Evolutionary conservation across 2,113 vertebrate species (phyloP), one percentile per base, ranked within the genome.

Genomic region (Chrysochloris asiatica): DNA sequence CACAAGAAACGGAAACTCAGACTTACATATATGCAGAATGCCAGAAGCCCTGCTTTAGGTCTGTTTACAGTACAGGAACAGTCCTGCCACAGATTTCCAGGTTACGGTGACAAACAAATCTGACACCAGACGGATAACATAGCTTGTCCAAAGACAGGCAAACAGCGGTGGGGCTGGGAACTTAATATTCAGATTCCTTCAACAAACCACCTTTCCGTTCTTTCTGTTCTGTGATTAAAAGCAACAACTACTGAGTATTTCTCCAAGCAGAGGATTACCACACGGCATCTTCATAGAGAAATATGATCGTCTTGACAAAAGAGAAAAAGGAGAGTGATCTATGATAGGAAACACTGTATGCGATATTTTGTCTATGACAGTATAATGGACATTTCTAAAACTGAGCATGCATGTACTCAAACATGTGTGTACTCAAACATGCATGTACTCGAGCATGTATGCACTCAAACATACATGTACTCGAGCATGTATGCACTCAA

Each of bases 91-190:
- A 76, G 22, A 48, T 38, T 52, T 65, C 45, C 38, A 43, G 50
- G 24, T 71, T 26, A 56, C 33, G 38, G 52, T 59, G 54, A 73
- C 76, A 90, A 82, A 52, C 80, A 47, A 47, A 19, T 33, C 45
- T 2, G 4, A 77, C 33, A 38, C 43, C 87, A 88, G 84, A 72
- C 41, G 12, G 45, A 41, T 91, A 73, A 91, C 38, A 22, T 22
- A 72, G 69, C 33, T 45, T 67, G 73, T 76, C n/a, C 41, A 81
- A n/a, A 76, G 75, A 82, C 41, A 73, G 43, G 71, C 28, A 82
- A 61, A 28, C 1, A 30, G 36, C 9, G 52, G 14, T 10, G 1
- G 28, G 14, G 48, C 61, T 17, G 7, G 8, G 1, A 36, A 0
- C 52, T 61, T 50, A 47, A 19, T 65, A 63, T 79, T 82, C n/a